A percentile compares a stretch with the other conserved stretches of the same genome.
phyloP scores from a whole-genome alignment of 2,888 invertebrate genomes.

The Ichneumoninae sp. region DNA sequence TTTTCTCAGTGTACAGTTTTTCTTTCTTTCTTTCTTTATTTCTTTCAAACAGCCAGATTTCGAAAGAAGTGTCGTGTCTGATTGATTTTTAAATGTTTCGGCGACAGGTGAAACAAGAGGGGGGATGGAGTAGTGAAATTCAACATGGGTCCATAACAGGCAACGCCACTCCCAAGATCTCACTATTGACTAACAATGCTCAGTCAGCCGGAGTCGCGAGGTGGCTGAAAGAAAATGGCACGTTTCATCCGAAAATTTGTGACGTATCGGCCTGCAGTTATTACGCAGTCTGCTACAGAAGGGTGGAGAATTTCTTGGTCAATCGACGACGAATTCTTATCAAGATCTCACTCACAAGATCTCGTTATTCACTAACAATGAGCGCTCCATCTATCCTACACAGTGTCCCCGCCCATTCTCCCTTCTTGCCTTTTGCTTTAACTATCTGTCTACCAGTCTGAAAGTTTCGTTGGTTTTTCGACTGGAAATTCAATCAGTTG shows the following conservation, averaged over 20 bases:
- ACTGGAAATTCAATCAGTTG: background rate
- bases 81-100: background rate
- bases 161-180: background rate
- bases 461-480: background rate
- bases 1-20: background rate
- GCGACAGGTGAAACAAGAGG: background rate
- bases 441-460: background rate
- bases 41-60: background rate
- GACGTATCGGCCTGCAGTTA: background rate
- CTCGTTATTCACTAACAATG: background rate
- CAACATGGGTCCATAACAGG: background rate
- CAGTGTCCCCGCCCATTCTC: background rate
- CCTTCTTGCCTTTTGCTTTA: background rate
- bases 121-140: background rate
- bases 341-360: background rate
- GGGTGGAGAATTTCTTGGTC: background rate
- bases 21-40: background rate
- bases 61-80: background rate
- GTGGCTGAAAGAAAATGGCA: conserved; percentile 5
- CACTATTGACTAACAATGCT: conserved; percentile 3
- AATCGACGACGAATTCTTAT: background rate
- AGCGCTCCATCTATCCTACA: background rate
- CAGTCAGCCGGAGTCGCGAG: conserved; percentile 25
- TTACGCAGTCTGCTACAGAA: background rate
- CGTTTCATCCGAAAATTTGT: conserved; percentile 13